phyloP scores from a whole-genome alignment of 2,797 vertebrate species.

The Danio tinwini region DNA sequence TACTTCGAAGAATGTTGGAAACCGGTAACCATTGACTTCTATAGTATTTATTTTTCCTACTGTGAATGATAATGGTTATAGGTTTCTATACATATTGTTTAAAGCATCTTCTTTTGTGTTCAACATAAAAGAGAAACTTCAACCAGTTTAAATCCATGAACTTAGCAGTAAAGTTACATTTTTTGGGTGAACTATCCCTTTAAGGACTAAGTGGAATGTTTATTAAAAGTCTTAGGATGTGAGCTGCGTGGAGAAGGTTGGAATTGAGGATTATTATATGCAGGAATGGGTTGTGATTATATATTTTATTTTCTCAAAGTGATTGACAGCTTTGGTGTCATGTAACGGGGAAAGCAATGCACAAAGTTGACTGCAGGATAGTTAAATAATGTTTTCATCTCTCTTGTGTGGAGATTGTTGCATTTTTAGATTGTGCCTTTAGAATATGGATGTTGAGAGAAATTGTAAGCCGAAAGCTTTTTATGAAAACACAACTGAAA shows the following conservation, averaged over 20 bases:
- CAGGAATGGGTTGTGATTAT: slow-evolving; percentile 45
- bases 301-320: slow-evolving; percentile 61
- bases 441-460: neutral
- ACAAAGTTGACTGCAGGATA: slow-evolving; percentile 52
- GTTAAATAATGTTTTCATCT: slow-evolving; percentile 39
- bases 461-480: neutral
- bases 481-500: neutral
- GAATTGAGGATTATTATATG: slow-evolving; percentile 41
- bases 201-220: slow-evolving; percentile 15
- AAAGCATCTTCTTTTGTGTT: too few relatives aligned
- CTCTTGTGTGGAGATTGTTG: slow-evolving; percentile 28
- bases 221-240: slow-evolving; percentile 46
- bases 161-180: too few relatives aligned
- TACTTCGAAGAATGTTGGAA: too few relatives aligned
- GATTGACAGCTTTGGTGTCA: slow-evolving; percentile 48
- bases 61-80: too few relatives aligned
- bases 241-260: slow-evolving; percentile 6
- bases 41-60: too few relatives aligned
- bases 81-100: too few relatives aligned
- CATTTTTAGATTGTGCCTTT: slow-evolving; percentile 52
- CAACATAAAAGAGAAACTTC: too few relatives aligned
- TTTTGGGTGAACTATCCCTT: neutral
- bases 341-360: slow-evolving; percentile 60
- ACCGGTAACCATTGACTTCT: too few relatives aligned
- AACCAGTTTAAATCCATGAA: too few relatives aligned